Evolutionary conservation across 2,888 invertebrate species (phyloP).

Genomic region (Monopis laevigella): DNA sequence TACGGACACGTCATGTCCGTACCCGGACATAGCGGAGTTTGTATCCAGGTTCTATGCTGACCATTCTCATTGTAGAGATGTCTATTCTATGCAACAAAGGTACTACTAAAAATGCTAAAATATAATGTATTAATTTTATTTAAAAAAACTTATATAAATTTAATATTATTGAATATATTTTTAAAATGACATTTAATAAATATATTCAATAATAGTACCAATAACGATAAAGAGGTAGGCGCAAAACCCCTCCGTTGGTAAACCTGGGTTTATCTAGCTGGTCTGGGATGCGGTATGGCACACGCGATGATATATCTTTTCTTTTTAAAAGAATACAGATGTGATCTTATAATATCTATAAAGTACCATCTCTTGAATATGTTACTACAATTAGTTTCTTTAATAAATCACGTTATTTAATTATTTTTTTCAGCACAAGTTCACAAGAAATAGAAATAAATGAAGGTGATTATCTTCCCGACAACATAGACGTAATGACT

Average conservation of each 20-base stretch:
- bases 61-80: conserved; percentile 73
- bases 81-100: conserved; percentile 54
- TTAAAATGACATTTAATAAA: neutral
- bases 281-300: no score
- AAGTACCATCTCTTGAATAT: no score
- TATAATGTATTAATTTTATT: neutral
- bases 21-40: conserved; percentile 73
- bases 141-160: neutral
- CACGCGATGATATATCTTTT: no score
- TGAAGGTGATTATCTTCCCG: conserved; percentile 54
- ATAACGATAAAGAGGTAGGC: no score
- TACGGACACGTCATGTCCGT: conserved; percentile 31
- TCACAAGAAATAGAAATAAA: conserved; percentile 49
- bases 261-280: no score
- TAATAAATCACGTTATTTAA: no score
- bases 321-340: no score
- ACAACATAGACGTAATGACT: conserved; percentile 59
- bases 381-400: no score
- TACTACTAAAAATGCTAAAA: conserved; percentile 19
- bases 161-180: neutral
- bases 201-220: neutral
- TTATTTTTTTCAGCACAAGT: conserved; percentile 44
- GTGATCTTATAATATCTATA: no score
- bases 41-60: conserved; percentile 77
- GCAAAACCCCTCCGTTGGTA: no score